A percentile compares a stretch with the other conserved stretches of the same genome.
Conservation (phyloP, 2,797 vertebrate species). For the Lithobates pipiens region DNA sequence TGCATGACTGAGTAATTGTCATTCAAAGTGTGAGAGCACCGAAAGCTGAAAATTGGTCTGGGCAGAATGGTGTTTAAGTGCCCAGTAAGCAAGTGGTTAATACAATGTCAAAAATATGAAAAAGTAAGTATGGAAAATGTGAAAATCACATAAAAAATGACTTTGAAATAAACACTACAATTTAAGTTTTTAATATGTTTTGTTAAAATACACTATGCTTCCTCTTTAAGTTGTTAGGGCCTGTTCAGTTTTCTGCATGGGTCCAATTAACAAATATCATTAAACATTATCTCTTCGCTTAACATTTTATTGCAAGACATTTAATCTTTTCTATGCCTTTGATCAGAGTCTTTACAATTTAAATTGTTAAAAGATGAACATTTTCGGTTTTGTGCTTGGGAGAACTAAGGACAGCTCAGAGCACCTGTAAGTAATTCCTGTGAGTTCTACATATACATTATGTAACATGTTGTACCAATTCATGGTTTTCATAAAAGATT, state of each 20-base stretch:
- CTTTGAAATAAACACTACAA: not conserved
- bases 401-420: constrained; percentile 39
- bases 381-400: constrained; percentile 43
- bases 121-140: not conserved
- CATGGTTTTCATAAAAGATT: constrained; percentile 51
- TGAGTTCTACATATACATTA: constrained; percentile 40
- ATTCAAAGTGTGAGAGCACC: too few species aligned
- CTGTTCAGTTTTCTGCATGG: not conserved
- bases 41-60: too few species aligned
- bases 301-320: constrained; percentile 32
- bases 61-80: too few species aligned
- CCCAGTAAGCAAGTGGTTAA: too few species aligned
- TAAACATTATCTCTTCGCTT: constrained; percentile 23
- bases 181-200: not conserved
- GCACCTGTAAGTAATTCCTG: constrained; percentile 54
- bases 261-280: not conserved
- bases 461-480: constrained; percentile 50
- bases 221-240: not conserved
- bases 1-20: too few species aligned
- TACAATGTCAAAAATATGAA: too few species aligned
- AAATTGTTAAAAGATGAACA: constrained; percentile 57
- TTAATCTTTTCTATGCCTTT: constrained; percentile 39
- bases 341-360: constrained; percentile 45
- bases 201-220: not conserved
- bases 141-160: not conserved